Percentiles rank a stretch among this genome's conserved stretches.
These are phyloP conservation scores for Lates japonicus DNA, from an alignment of 2,797 vertebrate genomes.

Conservation along the genomic window DNA sequence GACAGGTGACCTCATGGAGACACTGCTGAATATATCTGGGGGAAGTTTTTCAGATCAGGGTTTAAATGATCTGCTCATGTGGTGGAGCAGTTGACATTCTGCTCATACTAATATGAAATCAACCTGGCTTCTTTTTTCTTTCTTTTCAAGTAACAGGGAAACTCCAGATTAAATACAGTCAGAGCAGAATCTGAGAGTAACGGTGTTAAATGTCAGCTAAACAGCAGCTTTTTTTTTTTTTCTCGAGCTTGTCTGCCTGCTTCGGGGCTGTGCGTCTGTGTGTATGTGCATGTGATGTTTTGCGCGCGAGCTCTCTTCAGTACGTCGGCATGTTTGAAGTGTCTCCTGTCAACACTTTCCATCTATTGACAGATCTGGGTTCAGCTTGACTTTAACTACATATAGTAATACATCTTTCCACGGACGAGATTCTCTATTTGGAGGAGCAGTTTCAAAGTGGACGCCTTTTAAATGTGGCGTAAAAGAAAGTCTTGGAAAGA, in stretches of 20 bases:
- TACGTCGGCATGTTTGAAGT: conserved; percentile 55
- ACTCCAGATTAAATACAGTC: conserved; percentile 33
- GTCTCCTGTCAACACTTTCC: conserved; percentile 25
- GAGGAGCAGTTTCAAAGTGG: conserved; percentile 52
- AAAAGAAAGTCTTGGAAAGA: conserved; percentile 2
- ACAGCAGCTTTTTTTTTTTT: conserved; percentile 18
- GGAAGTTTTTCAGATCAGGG: conserved; percentile 25
- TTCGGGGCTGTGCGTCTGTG: conserved; percentile 31
- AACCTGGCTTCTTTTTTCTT: conserved; percentile 10
- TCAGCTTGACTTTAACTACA: conserved; percentile 49
- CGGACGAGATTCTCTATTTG: conserved; percentile 43
- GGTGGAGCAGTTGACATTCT: conserved; percentile 20
- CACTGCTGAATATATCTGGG: conserved; percentile 5
- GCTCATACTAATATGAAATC: conserved; percentile 35
- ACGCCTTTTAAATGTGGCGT: conserved; percentile 37
- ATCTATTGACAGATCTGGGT: conserved; percentile 50
- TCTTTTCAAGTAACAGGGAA: conserved; percentile 22
- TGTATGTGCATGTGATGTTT: conserved; percentile 63
- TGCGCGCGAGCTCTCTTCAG: conserved; percentile 40
- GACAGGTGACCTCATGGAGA: conserved; percentile 13
- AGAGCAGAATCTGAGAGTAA: conserved; percentile 43
- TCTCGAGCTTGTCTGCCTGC: conserved; percentile 27
- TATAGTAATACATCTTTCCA: conserved; percentile 38
- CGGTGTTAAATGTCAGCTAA: conserved; percentile 37
- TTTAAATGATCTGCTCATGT: conserved; percentile 33